Conservation (phyloP, 2,888 invertebrate genomes). For the Zele albiditarsus region DNA sequence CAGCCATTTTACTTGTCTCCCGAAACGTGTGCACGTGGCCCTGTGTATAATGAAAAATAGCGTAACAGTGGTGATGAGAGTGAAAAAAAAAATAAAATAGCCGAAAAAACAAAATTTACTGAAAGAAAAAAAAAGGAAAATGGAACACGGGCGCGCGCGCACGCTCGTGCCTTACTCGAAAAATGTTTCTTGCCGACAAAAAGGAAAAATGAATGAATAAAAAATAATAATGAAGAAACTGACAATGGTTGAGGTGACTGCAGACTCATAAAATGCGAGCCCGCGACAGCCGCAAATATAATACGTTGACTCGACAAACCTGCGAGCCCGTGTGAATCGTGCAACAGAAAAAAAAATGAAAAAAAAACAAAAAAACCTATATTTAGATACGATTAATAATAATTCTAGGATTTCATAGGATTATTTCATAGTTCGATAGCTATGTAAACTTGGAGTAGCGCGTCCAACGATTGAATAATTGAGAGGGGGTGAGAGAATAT, state of each 20-base stretch:
- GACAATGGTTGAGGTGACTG: neutral
- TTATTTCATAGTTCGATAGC: constrained; percentile 51
- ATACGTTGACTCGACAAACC: constrained; percentile 18
- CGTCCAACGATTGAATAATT: neutral
- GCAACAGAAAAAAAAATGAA: constrained; percentile 25
- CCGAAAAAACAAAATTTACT: constrained; percentile 32
- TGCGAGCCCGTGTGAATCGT: constrained; percentile 34
- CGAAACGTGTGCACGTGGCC: constrained; percentile 45
- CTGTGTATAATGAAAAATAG: constrained; percentile 11
- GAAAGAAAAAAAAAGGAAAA: constrained; percentile 34
- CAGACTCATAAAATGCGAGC: neutral
- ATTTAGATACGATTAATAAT: constrained; percentile 49
- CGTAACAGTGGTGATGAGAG: neutral
- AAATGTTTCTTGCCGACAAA: constrained; percentile 35
- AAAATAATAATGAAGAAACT: neutral
- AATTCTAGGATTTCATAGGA: constrained; percentile 45
- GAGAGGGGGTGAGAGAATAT: constrained; percentile 34
- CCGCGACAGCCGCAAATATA: constrained; percentile 2
- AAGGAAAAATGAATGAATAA: neutral
- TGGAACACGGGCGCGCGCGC: constrained; percentile 35
- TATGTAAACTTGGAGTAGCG: constrained; percentile 37
- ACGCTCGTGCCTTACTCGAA: constrained; percentile 49
- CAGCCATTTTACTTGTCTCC: constrained; percentile 45
- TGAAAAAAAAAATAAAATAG: constrained; percentile 21
- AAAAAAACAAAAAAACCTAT: constrained; percentile 39